Evolutionary conservation across 1,140 invertebrate species (phyloP), one percentile per base, ranked within the genome.

Genomic region (Trichogramma pretiosum): DNA sequence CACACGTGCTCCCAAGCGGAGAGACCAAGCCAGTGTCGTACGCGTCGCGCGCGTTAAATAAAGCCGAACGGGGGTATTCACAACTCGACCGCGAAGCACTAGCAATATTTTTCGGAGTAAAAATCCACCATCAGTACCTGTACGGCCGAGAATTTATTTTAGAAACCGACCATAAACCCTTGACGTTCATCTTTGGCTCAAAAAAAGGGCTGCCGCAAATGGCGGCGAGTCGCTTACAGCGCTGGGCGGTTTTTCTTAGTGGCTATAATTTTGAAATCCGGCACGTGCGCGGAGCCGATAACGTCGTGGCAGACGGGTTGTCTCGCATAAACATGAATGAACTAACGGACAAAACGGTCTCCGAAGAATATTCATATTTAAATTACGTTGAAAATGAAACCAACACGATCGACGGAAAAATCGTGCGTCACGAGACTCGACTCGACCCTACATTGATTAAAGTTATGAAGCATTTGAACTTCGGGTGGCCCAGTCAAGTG

Each of bases 121-220:
- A 23, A 23, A 37, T 5, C 10, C 21, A 19, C 14, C 34, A 48
- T 42, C 39, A 48, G 14, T 40, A 18, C 10, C 32, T 49, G 2
- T 48, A 39, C 16, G 35, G 36, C 30, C 23, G 26, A 19, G 5
- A 32, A n/a, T 40, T 40, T 38, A 38, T n/a, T 10, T 30, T 48
- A 3, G 36, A 48, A 23, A 48, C 37, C 3, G 37, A 48, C 26
- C 26, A 35, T n/a, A n/a, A n/a, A n/a, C n/a, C n/a, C n/a, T n/a
- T n/a, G n/a, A n/a, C n/a, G n/a, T n/a, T n/a, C n/a, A n/a, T n/a
- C n/a, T n/a, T n/a, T n/a, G n/a, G n/a, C n/a, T n/a, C n/a, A n/a
- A n/a, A n/a, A n/a, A n/a, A n/a, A n/a, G n/a, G n/a, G n/a, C n/a
- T n/a, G n/a, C n/a, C n/a, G n/a, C n/a, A n/a, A n/a, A n/a, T n/a